Evolutionary conservation across 1,140 invertebrate genomes (phyloP).

Genomic region (Drosophila kanapiae): DNA sequence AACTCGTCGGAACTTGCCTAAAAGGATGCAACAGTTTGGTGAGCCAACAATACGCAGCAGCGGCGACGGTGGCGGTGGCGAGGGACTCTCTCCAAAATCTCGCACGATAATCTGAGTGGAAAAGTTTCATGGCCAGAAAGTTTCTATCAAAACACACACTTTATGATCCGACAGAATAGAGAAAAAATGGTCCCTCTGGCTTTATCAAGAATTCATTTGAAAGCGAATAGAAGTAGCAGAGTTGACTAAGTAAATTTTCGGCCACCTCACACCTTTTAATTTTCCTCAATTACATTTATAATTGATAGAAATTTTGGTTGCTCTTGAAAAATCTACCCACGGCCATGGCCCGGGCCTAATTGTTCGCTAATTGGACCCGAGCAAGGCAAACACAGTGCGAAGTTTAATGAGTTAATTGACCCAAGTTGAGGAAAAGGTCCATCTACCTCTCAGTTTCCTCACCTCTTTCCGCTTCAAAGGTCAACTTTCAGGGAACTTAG

Average conservation of each 20-base stretch:
- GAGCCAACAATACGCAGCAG: conserved; percentile 21
- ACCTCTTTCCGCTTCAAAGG: conserved; percentile 1
- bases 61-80: conserved; percentile 9
- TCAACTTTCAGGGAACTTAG: conserved; percentile 15
- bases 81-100: conserved; percentile 30
- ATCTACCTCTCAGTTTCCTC: no score
- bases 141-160: conserved; percentile 39
- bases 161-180: conserved; percentile 21
- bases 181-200: neutral
- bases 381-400: conserved; percentile 20
- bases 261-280: neutral
- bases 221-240: neutral
- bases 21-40: conserved; percentile 43
- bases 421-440: conserved; percentile 10
- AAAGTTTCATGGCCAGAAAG: conserved; percentile 34
- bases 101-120: conserved; percentile 28
- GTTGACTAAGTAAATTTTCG: conserved; percentile 2
- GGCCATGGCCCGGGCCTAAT: conserved; percentile 26
- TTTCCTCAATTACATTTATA: conserved; percentile 35
- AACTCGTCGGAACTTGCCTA: conserved; percentile 6
- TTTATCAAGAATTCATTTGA: neutral
- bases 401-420: conserved; percentile 54
- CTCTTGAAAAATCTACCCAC: conserved; percentile 29
- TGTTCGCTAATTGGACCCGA: conserved; percentile 46
- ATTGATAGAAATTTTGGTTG: conserved; percentile 43